phyloP scores from a whole-genome alignment of 2,797 vertebrate species.

The Thamnophis elegans region DNA sequence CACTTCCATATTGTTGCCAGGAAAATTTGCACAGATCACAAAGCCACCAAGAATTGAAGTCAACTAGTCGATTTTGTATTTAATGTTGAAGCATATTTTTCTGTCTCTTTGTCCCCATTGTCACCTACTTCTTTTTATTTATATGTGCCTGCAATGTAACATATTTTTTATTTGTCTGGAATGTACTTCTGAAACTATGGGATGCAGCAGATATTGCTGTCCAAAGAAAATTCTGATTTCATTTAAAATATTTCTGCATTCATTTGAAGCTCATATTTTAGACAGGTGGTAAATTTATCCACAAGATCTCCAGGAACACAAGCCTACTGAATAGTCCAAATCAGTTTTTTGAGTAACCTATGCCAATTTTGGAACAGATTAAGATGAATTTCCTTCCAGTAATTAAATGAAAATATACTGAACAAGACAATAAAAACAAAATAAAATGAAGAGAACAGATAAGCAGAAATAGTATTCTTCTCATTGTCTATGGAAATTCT shows the following conservation, averaged over 20 bases:
- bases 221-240: background rate
- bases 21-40: background rate
- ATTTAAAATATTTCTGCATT: background rate
- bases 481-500: too few relatives aligned
- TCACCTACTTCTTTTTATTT: background rate
- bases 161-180: background rate
- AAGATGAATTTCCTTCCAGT: background rate
- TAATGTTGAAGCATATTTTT: background rate
- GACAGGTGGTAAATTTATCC: background rate
- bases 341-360: background rate
- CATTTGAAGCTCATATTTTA: background rate
- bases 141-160: background rate
- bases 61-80: background rate
- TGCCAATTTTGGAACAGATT: background rate
- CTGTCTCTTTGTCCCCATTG: background rate
- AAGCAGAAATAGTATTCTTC: background rate
- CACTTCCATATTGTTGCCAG: background rate
- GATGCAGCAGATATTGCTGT: background rate
- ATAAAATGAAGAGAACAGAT: background rate
- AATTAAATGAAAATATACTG: background rate
- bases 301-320: background rate
- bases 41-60: background rate
- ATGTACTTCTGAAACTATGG: background rate
- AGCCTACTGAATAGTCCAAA: background rate
- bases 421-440: background rate